Conservation (phyloP, 1,140 invertebrate genomes). For the Pseudoatta argentina region DNA sequence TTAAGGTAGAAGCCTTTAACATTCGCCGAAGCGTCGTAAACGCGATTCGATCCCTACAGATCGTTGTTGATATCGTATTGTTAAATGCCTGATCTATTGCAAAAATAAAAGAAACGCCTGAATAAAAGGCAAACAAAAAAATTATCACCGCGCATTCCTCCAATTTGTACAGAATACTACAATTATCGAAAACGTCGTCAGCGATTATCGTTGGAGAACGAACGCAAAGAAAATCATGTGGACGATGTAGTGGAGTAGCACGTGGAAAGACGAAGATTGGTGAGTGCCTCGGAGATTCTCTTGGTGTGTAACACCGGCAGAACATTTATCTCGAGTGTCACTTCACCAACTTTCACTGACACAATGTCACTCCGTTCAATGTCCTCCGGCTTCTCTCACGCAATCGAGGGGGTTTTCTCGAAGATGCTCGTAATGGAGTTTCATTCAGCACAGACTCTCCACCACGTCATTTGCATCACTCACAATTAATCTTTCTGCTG, state of each 20-base stretch:
- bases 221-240: not conserved
- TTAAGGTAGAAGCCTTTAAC: constrained; percentile 63
- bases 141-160: constrained; percentile 1
- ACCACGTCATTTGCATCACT: constrained; percentile 74
- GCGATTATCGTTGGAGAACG: constrained; percentile 4
- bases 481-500: constrained; percentile 73
- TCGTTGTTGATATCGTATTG: not conserved
- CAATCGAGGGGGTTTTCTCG: constrained; percentile 56
- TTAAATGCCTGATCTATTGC: not conserved
- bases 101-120: not conserved
- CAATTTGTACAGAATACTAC: not conserved
- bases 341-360: constrained; percentile 77
- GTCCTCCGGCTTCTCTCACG: constrained; percentile 33
- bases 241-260: not conserved
- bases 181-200: not conserved
- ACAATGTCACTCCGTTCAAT: constrained; percentile 72
- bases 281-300: constrained; percentile 2
- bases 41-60: constrained; percentile 39
- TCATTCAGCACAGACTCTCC: constrained; percentile 56
- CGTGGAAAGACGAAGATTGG: not conserved
- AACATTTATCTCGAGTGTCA: constrained; percentile 82
- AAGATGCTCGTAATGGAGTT: constrained; percentile 70
- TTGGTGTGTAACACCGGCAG: constrained; percentile 69
- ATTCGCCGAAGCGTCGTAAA: constrained; percentile 30
- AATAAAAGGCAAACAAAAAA: not conserved